phyloP scores from a whole-genome alignment of 2,113 vertebrate genomes.

The Emydura subglobosa region DNA sequence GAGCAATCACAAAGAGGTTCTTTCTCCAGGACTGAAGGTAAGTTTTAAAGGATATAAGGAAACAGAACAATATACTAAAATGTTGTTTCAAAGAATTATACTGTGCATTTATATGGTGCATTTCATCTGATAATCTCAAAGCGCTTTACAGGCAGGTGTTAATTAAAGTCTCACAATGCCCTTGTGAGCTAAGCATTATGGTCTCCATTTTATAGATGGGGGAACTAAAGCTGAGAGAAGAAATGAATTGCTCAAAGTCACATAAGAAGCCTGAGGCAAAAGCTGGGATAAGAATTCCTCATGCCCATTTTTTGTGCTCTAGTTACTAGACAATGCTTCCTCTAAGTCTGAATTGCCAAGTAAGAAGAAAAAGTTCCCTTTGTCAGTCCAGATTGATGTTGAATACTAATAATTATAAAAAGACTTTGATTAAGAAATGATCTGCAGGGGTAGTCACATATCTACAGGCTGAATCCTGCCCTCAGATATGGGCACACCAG shows the following conservation, averaged over 20 bases:
- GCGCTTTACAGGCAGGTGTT: neutral
- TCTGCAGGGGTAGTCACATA: neutral
- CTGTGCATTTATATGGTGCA: neutral
- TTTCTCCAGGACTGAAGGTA: conserved; percentile 88
- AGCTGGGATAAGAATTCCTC: neutral
- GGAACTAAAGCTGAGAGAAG: conserved; percentile 4
- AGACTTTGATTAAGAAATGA: neutral
- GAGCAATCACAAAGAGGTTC: conserved; percentile 75
- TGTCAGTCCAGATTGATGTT: neutral
- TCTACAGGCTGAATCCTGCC: neutral
- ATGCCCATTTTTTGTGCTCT: neutral
- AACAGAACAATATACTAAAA: neutral
- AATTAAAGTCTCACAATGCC: neutral
- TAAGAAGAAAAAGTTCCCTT: neutral
- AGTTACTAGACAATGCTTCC: neutral
- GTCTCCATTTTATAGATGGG: neutral
- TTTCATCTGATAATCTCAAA: neutral
- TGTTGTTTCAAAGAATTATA: neutral
- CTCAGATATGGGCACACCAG: neutral
- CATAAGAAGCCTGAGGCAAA: neutral
- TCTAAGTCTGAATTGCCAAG: neutral
- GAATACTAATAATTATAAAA: neutral
- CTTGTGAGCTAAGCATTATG: neutral
- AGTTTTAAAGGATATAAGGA: neutral
- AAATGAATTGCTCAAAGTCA: neutral